phyloP scores from a whole-genome alignment of 2,888 invertebrate genomes.

The Drosophila paramelanica region DNA sequence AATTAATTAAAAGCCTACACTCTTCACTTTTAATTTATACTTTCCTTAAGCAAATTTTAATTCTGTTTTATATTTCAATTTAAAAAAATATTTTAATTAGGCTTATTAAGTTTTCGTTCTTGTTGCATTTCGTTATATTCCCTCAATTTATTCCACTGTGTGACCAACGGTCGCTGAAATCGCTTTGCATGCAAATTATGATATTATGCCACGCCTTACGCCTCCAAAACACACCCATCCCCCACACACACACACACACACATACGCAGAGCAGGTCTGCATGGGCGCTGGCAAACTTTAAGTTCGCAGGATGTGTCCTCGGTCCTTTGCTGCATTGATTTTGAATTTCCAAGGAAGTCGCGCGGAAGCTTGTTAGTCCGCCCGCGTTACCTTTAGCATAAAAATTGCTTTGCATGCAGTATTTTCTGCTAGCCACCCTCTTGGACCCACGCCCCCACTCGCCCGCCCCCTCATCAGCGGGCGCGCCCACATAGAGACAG shows the following conservation, averaged over 20 bases:
- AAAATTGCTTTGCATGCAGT: conserved; percentile 80
- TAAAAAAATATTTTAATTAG: no score
- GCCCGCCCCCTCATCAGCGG: conserved; percentile 5
- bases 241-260: conserved; percentile 16
- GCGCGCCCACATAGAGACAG: conserved; percentile 47
- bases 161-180: conserved; percentile 30
- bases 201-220: conserved; percentile 60
- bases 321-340: conserved; percentile 73
- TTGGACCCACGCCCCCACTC: neutral
- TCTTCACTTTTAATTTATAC: no score
- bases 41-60: no score
- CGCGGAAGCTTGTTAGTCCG: conserved; percentile 77
- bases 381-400: conserved; percentile 18
- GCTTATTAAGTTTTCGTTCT: no score
- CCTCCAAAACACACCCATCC: conserved; percentile 22
- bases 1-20: no score
- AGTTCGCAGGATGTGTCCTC: conserved; percentile 70
- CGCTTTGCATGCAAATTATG: conserved; percentile 72
- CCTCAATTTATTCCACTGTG: conserved; percentile 34
- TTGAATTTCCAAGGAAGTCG: conserved; percentile 73
- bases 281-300: conserved; percentile 57
- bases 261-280: conserved; percentile 1
- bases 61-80: no score
- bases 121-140: neutral
- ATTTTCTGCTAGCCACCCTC: conserved; percentile 37